Conservation (phyloP, 2,797 vertebrate species). For the Picus viridis region DNA sequence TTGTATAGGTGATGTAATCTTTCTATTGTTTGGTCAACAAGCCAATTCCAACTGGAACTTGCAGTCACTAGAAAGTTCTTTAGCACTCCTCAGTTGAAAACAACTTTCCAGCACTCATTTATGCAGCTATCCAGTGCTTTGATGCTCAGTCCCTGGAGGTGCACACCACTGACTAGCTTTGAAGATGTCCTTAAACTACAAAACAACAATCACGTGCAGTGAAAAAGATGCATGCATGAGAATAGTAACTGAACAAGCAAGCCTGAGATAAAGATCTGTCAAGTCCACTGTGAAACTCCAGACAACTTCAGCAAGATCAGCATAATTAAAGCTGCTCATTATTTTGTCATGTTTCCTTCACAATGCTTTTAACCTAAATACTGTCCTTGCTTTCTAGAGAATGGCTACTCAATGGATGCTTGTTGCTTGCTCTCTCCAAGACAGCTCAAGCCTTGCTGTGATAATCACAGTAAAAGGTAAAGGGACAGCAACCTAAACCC, state of each 20-base stretch:
- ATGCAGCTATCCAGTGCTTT: not conserved
- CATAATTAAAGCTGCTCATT: not conserved
- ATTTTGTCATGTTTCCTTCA: not conserved
- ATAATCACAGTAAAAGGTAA: not conserved
- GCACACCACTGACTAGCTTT: not conserved
- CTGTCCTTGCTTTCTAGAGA: not conserved
- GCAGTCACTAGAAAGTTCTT: not conserved
- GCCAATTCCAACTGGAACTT: not conserved
- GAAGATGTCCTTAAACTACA: not conserved
- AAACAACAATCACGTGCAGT: not conserved
- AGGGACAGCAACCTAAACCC: not conserved
- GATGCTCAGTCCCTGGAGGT: not conserved
- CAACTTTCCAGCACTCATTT: not conserved
- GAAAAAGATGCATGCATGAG: not conserved
- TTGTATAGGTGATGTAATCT: not conserved
- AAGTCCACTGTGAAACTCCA: not conserved
- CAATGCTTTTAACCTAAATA: not conserved
- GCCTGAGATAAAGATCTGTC: not conserved
- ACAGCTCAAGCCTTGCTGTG: not conserved
- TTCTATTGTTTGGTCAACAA: not conserved
- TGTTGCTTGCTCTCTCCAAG: not conserved
- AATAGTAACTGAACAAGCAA: not conserved
- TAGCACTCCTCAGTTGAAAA: not conserved
- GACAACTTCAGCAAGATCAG: not conserved
- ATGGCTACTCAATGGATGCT: not conserved